These are phyloP conservation scores for rat (Rattus norvegicus) DNA, from an alignment of 2,113 vertebrate genomes.

Conservation along the genomic window DNA sequence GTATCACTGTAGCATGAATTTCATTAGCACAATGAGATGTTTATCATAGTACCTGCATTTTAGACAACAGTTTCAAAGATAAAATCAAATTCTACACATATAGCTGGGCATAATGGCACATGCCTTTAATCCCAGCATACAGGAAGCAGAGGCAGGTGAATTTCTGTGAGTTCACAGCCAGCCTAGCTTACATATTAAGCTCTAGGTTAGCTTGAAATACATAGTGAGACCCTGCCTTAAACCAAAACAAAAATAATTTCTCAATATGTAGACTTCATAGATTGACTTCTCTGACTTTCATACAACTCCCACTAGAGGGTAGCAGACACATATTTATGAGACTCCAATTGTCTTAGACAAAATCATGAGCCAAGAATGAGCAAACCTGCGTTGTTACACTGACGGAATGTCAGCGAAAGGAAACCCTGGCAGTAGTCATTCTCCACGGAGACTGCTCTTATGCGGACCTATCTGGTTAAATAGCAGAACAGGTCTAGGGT, in stretches of 20 bases:
- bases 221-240: background rate
- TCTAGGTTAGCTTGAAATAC: background rate
- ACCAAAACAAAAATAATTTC: background rate
- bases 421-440: background rate
- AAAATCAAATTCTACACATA: conserved; percentile 19
- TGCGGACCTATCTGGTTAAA: background rate
- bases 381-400: background rate
- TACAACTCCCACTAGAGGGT: conserved; percentile 64
- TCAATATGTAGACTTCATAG: background rate
- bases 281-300: background rate
- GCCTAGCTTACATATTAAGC: background rate
- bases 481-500: background rate
- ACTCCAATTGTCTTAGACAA: background rate
- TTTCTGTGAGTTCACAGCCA: background rate
- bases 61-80: background rate
- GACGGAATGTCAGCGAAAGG: background rate
- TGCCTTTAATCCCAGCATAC: background rate
- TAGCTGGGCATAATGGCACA: background rate
- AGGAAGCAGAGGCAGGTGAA: background rate
- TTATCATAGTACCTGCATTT: background rate
- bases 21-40: background rate
- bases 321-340: conserved; percentile 46
- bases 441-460: background rate
- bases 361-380: background rate
- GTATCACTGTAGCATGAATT: background rate